phyloP scores from a whole-genome alignment of 1,140 invertebrate genomes.

The Cephus cinctus region DNA sequence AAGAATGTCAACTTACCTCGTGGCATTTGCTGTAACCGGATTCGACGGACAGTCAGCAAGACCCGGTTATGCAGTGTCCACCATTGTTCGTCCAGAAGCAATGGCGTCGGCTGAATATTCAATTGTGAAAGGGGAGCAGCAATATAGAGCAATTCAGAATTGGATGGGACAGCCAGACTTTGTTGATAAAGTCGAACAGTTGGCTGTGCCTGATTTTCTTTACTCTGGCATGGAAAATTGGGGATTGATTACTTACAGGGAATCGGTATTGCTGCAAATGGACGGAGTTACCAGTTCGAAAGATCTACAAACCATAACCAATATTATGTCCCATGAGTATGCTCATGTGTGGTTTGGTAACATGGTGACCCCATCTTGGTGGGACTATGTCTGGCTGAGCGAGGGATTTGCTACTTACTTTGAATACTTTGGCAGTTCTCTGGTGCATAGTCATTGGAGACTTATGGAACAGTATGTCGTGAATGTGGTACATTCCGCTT shows the following conservation, averaged over 20 bases:
- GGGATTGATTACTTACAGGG: constrained; percentile 63
- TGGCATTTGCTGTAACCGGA: constrained; percentile 68
- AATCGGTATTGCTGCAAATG: constrained; percentile 71
- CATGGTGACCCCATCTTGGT: constrained; percentile 73
- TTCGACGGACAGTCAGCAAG: constrained; percentile 42
- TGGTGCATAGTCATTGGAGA: constrained; percentile 63
- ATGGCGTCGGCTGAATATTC: constrained; percentile 61
- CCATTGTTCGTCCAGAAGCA: constrained; percentile 62
- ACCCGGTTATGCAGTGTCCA: constrained; percentile 60
- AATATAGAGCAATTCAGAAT: constrained; percentile 48
- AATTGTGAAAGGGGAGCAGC: constrained; percentile 47
- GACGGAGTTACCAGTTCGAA: constrained; percentile 56
- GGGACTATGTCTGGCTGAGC: constrained; percentile 80
- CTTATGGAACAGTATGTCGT: constrained; percentile 62
- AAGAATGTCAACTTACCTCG: constrained; percentile 72
- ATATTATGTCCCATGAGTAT: constrained; percentile 76
- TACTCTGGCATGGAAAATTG: constrained; percentile 80
- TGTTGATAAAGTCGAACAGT: constrained; percentile 64
- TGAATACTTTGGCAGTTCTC: constrained; percentile 61
- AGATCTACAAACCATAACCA: constrained; percentile 64
- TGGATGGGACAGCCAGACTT: constrained; percentile 58
- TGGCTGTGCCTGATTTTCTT: constrained; percentile 75
- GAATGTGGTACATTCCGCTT: constrained; percentile 64
- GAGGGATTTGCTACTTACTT: constrained; percentile 81
- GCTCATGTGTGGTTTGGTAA: constrained; percentile 84